Evolutionary conservation across 2,797 vertebrate species (phyloP).

Genomic region (Masticophis lateralis): DNA sequence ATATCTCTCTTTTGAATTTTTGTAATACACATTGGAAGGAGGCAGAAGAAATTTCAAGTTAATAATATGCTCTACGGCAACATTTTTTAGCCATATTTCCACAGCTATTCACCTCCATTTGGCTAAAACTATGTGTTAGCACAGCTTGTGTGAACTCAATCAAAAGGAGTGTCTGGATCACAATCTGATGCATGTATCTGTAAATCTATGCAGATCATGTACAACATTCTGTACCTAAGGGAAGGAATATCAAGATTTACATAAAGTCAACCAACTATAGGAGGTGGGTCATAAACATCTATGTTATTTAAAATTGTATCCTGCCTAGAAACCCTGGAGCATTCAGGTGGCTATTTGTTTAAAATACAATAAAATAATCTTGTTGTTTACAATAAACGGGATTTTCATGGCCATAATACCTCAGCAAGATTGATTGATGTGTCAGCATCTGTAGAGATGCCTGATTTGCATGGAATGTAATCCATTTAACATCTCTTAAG

Average conservation of each 20-base stretch:
- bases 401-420: background rate
- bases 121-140: background rate
- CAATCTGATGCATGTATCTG: background rate
- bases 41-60: background rate
- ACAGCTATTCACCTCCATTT: background rate
- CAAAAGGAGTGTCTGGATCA: background rate
- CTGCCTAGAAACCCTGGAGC: background rate
- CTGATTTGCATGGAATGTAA: conserved; percentile 15
- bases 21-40: background rate
- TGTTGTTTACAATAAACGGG: background rate
- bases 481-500: background rate
- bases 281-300: background rate
- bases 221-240: background rate
- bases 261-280: background rate
- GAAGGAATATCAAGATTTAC: background rate
- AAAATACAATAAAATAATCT: background rate
- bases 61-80: background rate
- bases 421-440: background rate
- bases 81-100: background rate
- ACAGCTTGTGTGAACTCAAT: background rate
- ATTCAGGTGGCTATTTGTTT: background rate
- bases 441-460: background rate
- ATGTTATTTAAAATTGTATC: background rate
- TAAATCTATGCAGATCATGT: background rate
- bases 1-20: background rate